Base-by-base conservation (phyloP, 2,888 invertebrate genomes). In the Cephonodes hylas region DNA sequence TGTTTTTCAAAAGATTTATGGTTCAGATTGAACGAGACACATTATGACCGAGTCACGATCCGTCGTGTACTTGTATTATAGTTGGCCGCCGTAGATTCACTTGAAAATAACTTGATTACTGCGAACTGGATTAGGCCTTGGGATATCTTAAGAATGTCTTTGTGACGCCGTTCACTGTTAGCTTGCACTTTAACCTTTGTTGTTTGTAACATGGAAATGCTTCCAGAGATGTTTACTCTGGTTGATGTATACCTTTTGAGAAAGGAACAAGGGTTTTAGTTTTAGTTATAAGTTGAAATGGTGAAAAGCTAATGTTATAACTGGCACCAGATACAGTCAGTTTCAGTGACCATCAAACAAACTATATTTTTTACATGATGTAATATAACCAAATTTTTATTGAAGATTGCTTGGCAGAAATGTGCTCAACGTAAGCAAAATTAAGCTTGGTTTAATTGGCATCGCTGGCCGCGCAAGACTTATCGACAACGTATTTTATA, bases 91-190 rank as follows among this genome's bases (percentile, higher is more conserved):
- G 23, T 65, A 69, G 74, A 73, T 74, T 72, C 69, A 74, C 73
- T 67, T 63, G 63, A 58, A 68, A 64, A 64, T 68, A 46, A 60
- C 59, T 66, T 63, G 56, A 63, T 73, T 72, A 72, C 75, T 71
- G 42, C 67, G 70, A 72, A 64, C 65, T 68, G 23, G 45, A 59
- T 62, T 63, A 61, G 69, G 69, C 81, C 80, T 80, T 79, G 79
- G 66, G 3, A 15, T 34, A 44, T 57, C 42, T 70, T 64, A 64
- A 66, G 68, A 67, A 69, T 75, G 68, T 69, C 69, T 72, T 72
- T 68, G 61, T 59, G 60, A 57, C 61, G 60, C 70, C 76, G 64
- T 74, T 79, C 70, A 70, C 76, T 71, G 48, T 31, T 15, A 45
- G 20, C 46, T 15, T 44, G 23, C 53, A 48, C 53, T 66, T 53